A percentile compares a stretch with the other conserved stretches of the same genome.
These are phyloP conservation scores for Oceanites oceanicus DNA, from an alignment of 2,113 vertebrate species.

Conservation along the genomic window DNA sequence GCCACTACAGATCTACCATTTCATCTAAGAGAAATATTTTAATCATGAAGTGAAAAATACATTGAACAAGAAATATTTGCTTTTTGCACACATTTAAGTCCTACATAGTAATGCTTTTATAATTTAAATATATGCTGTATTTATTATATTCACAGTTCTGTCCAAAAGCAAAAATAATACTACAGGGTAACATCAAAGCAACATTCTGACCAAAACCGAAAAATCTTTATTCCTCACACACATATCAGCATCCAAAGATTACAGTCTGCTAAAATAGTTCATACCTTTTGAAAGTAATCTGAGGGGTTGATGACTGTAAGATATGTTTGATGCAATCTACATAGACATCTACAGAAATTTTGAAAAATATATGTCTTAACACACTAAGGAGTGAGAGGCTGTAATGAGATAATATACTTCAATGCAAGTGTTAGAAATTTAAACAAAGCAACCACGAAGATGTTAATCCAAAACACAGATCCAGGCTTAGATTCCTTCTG, in stretches of 20 bases:
- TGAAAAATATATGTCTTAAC: not conserved
- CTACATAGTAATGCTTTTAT: not conserved
- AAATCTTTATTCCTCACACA: not conserved
- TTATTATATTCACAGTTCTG: not conserved
- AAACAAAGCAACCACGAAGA: not conserved
- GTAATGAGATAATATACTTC: not conserved
- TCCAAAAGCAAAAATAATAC: not conserved
- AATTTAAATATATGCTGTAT: not conserved
- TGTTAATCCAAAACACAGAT: not conserved
- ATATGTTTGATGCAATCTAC: not conserved
- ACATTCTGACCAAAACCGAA: not conserved
- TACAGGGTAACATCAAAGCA: not conserved
- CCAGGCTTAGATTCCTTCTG: not conserved
- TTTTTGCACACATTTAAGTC: not conserved
- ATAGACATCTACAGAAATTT: not conserved
- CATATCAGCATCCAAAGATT: not conserved
- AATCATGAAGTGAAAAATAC: not conserved
- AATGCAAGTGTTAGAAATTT: not conserved
- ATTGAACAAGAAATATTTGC: not conserved
- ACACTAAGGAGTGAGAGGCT: not conserved
- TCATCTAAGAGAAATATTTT: not conserved
- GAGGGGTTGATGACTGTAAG: not conserved
- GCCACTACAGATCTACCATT: not conserved
- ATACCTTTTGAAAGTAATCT: not conserved
- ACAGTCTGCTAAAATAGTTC: not conserved